Conservation (phyloP, 1,140 invertebrate species). For the Pogonomyrmex barbatus region DNA sequence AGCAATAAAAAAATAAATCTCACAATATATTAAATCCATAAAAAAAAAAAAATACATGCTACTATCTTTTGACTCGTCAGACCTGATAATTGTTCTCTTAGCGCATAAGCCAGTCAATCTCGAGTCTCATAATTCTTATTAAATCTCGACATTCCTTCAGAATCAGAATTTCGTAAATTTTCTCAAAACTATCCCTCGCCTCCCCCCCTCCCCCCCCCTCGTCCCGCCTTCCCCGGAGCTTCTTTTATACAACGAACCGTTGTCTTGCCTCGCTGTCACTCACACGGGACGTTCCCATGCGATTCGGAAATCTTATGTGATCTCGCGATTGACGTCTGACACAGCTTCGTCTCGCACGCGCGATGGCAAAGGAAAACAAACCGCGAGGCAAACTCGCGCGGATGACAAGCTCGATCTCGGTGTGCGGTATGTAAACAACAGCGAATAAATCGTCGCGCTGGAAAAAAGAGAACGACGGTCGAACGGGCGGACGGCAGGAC, state of each 20-base stretch:
- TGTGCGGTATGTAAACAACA: no score
- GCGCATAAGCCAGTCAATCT: background rate
- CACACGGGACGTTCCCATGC: no score
- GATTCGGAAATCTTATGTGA: background rate
- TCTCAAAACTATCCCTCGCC: background rate
- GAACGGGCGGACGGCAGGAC: conserved; percentile 30
- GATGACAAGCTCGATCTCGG: background rate
- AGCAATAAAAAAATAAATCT: background rate
- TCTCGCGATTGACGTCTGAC: background rate
- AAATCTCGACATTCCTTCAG: background rate
- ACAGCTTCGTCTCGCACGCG: background rate
- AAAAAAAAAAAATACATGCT: background rate
- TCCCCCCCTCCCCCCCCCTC: no score
- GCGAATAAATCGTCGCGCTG: conserved; percentile 15
- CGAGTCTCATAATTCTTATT: background rate
- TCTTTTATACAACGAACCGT: conserved; percentile 26
- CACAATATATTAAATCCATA: background rate
- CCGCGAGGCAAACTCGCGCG: background rate
- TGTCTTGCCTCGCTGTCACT: conserved; percentile 15
- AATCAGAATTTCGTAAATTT: background rate
- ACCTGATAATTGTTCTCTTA: background rate
- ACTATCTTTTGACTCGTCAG: background rate
- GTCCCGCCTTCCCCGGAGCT: no score
- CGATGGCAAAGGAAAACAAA: background rate
- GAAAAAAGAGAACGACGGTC: conserved; percentile 9